A percentile compares a stretch with the other conserved stretches of the same genome.
Conservation (phyloP, 2,888 invertebrate genomes). For the Eristalinus aeneus region DNA sequence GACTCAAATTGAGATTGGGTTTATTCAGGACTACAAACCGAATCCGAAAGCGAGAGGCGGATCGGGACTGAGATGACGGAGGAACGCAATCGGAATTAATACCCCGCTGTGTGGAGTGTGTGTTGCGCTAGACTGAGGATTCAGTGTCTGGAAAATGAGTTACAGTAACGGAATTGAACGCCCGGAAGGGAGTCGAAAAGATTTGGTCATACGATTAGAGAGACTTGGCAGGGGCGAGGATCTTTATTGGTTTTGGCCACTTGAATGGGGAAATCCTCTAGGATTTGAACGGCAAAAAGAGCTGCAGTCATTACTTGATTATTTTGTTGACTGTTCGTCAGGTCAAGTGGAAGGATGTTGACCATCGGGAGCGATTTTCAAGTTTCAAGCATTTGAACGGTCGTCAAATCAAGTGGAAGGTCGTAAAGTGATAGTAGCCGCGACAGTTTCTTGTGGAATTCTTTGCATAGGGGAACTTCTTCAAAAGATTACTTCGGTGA, state of each 20-base stretch:
- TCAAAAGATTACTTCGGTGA: too few relatives aligned
- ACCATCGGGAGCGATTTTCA: too few relatives aligned
- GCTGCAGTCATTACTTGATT: too few relatives aligned
- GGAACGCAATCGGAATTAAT: slow-evolving; percentile 67
- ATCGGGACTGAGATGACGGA: slow-evolving; percentile 2
- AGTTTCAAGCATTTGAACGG: too few relatives aligned
- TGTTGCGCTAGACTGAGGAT: slow-evolving; percentile 54
- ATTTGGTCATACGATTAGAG: slow-evolving; percentile 32
- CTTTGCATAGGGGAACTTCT: too few relatives aligned
- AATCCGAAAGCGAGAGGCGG: slow-evolving; percentile 17
- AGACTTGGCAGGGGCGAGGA: not conserved
- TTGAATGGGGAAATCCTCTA: not conserved
- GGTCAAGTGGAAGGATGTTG: too few relatives aligned
- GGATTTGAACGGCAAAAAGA: too few relatives aligned
- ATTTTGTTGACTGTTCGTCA: too few relatives aligned
- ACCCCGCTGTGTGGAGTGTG: slow-evolving; percentile 44
- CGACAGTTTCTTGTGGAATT: too few relatives aligned
- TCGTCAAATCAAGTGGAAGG: too few relatives aligned
- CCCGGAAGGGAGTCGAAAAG: slow-evolving; percentile 34
- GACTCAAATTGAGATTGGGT: slow-evolving; percentile 7
- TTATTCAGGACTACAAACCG: slow-evolving; percentile 49
- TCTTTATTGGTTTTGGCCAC: not conserved
- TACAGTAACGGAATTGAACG: slow-evolving; percentile 3
- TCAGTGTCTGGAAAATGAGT: slow-evolving; percentile 63
- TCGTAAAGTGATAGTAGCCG: too few relatives aligned